Evolutionary conservation across 2,888 invertebrate genomes (phyloP).

Genomic region (Meloe dianella): DNA sequence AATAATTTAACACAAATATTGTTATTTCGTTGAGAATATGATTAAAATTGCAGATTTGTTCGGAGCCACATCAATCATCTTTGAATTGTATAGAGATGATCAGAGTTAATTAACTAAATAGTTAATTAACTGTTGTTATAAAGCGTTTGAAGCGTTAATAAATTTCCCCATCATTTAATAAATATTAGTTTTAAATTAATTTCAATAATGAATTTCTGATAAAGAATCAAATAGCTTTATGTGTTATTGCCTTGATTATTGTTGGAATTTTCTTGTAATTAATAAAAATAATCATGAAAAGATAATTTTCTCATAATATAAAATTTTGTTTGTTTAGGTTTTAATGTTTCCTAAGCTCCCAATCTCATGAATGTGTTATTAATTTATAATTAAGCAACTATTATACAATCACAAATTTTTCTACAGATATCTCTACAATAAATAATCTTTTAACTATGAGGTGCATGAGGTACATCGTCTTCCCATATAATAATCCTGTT

Average conservation of each 20-base stretch:
- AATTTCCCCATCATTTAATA: neutral
- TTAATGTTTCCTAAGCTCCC: too few species aligned
- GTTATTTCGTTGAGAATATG: neutral
- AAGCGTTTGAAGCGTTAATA: neutral
- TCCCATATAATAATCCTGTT: neutral
- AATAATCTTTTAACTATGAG: neutral
- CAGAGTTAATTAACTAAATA: neutral
- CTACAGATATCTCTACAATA: neutral
- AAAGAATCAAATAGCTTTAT: neutral
- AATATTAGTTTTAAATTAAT: neutral
- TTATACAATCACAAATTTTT: neutral
- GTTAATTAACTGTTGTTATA: neutral
- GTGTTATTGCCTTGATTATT: neutral
- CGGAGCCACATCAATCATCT: neutral
- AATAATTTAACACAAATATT: too few species aligned
- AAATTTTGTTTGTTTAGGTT: too few species aligned
- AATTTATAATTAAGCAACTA: neutral
- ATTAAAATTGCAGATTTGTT: neutral
- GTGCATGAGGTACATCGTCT: too few species aligned
- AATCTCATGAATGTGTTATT: neutral
- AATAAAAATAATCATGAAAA: neutral
- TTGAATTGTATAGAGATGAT: neutral
- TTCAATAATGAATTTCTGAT: neutral
- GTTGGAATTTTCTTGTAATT: neutral
- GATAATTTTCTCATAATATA: slow-evolving; percentile 1